A percentile compares a stretch with the other conserved stretches of the same genome.
Conservation (phyloP, 2,888 invertebrate genomes). For the Embidobia sp. region DNA sequence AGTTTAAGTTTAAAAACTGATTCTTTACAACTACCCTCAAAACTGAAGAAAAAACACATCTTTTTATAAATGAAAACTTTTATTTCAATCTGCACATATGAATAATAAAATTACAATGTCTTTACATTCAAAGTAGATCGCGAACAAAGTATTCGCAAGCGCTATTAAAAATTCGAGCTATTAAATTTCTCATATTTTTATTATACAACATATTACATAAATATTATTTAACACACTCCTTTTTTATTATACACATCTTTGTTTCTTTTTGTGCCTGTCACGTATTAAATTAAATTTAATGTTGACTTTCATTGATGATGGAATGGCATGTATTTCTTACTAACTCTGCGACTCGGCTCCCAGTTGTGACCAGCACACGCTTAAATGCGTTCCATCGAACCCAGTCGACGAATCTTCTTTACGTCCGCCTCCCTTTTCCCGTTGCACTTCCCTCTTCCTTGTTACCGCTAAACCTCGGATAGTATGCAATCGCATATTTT, state of each 20-base stretch:
- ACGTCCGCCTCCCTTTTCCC: not conserved
- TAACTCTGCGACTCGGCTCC: not conserved
- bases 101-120: slow-evolving; percentile 62
- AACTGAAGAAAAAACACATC: no score
- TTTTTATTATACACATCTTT: slow-evolving; percentile 47
- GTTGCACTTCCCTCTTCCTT: no score
- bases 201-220: slow-evolving; percentile 60
- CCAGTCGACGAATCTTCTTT: slow-evolving; percentile 33
- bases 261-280: slow-evolving; percentile 46
- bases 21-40: no score
- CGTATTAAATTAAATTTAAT: slow-evolving; percentile 24
- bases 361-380: slow-evolving; percentile 62
- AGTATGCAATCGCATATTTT: no score
- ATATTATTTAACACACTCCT: slow-evolving; percentile 38
- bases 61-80: slow-evolving; percentile 61
- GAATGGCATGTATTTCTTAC: slow-evolving; percentile 33
- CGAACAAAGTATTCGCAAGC: slow-evolving; percentile 53
- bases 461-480: no score
- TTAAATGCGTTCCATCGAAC: slow-evolving; percentile 61
- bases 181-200: not conserved
- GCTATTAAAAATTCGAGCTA: slow-evolving; percentile 39
- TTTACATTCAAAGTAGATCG: slow-evolving; percentile 48
- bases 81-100: slow-evolving; percentile 52
- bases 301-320: slow-evolving; percentile 52
- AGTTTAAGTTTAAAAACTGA: no score